Percentiles rank a stretch among this genome's conserved stretches.
Conservation (phyloP, 2,888 invertebrate genomes). For the Tipula confusa region DNA sequence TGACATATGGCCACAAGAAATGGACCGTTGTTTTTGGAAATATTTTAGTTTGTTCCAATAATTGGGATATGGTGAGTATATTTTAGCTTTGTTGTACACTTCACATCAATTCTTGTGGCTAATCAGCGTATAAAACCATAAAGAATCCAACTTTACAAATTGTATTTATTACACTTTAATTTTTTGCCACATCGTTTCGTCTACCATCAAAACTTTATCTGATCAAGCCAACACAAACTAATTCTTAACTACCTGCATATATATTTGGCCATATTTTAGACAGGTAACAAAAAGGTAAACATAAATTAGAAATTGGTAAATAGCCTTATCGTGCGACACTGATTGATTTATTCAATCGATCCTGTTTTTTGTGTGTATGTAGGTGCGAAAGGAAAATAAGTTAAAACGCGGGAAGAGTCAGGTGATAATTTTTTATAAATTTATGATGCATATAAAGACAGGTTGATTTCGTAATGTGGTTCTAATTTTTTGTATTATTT, state of each 20-base stretch:
- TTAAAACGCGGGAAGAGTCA: background rate
- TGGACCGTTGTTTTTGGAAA: too few relatives aligned
- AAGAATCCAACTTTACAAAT: too few relatives aligned
- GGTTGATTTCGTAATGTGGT: background rate
- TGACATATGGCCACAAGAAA: too few relatives aligned
- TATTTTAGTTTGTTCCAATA: too few relatives aligned
- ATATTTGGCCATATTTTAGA: background rate
- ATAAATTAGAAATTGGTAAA: background rate
- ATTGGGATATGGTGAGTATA: too few relatives aligned
- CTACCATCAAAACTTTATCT: too few relatives aligned
- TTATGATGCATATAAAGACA: background rate
- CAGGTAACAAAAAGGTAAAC: background rate
- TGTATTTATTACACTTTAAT: too few relatives aligned
- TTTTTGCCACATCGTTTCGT: too few relatives aligned
- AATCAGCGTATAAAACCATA: too few relatives aligned
- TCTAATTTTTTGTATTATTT: background rate
- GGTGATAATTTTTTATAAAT: background rate
- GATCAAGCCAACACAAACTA: background rate
- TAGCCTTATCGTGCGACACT: background rate
- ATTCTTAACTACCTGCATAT: background rate
- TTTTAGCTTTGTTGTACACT: too few relatives aligned
- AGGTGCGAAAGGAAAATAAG: background rate
- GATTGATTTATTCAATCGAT: conserved; percentile 20
- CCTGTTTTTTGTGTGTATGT: background rate
- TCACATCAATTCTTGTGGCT: too few relatives aligned